Percentiles rank a stretch among this genome's conserved stretches.
Evolutionary conservation across 2,888 invertebrate genomes (phyloP).

Genomic region (Drosophila meridiana): DNA sequence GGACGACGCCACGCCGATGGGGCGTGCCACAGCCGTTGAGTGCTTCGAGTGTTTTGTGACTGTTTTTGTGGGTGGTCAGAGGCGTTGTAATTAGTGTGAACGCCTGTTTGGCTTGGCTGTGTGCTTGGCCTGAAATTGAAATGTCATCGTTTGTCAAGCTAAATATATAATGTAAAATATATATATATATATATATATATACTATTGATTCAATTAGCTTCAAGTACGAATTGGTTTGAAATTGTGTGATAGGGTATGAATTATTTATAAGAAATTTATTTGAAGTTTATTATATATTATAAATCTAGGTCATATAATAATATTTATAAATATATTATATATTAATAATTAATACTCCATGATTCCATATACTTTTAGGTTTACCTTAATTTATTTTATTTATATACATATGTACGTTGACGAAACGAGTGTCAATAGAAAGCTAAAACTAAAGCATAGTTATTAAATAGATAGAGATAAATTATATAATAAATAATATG

Average conservation of each 20-base stretch:
- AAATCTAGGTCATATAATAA: no score
- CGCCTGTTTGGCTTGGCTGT: constrained; percentile 4
- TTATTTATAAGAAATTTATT: not conserved
- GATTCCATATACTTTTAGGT: no score
- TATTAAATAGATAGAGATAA: no score
- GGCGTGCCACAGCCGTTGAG: constrained; percentile 46
- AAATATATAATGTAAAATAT: constrained; percentile 1
- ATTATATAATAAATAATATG: no score
- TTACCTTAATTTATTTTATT: no score
- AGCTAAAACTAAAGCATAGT: no score
- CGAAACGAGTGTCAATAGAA: no score
- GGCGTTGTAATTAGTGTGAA: constrained; percentile 39
- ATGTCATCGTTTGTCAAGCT: constrained; percentile 12
- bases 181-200: not conserved
- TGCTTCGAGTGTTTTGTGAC: constrained; percentile 10
- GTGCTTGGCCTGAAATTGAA: constrained; percentile 4
- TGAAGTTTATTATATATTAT: no score
- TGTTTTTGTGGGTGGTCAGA: constrained; percentile 52
- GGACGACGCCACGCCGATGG: not conserved
- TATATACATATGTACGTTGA: no score
- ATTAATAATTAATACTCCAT: no score
- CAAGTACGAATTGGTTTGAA: not conserved
- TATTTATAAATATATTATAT: no score
- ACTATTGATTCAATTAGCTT: not conserved
- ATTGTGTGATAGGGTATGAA: no score